Percentiles rank a stretch among this genome's conserved stretches.
These are phyloP conservation scores for Limnephilus marmoratus DNA, from an alignment of 2,888 invertebrate genomes.

Conservation along the genomic window DNA sequence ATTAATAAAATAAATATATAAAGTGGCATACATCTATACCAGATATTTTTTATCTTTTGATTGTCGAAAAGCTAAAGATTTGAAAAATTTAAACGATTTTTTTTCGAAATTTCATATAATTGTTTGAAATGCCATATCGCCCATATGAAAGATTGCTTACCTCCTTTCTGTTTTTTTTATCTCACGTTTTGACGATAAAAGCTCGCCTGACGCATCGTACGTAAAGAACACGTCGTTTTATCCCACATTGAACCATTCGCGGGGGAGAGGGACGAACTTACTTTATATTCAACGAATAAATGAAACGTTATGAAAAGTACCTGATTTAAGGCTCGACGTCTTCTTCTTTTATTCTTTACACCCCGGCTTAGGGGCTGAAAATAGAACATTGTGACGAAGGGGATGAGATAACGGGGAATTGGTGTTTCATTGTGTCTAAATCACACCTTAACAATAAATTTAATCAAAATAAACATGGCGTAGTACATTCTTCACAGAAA, in stretches of 20 bases:
- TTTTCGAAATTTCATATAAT: background rate
- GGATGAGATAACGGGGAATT: background rate
- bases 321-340: constrained; percentile 16
- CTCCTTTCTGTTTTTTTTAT: background rate
- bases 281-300: constrained; percentile 17
- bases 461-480: background rate
- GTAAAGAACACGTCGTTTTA: constrained; percentile 18
- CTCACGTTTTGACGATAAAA: constrained; percentile 24
- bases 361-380: background rate
- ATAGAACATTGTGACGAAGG: background rate
- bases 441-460: background rate
- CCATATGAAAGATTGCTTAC: background rate
- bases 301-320: constrained; percentile 15
- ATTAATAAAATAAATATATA: no score
- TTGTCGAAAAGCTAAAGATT: no score
- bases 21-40: no score
- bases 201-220: constrained; percentile 3
- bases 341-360: background rate
- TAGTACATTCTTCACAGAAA: background rate
- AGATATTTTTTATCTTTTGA: no score
- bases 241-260: constrained; percentile 3
- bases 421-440: background rate
- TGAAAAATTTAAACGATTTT: background rate
- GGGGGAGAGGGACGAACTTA: constrained; percentile 11
- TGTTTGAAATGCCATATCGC: background rate